Conservation (phyloP, 2,113 vertebrate genomes). For the Vanacampus margaritifer region DNA sequence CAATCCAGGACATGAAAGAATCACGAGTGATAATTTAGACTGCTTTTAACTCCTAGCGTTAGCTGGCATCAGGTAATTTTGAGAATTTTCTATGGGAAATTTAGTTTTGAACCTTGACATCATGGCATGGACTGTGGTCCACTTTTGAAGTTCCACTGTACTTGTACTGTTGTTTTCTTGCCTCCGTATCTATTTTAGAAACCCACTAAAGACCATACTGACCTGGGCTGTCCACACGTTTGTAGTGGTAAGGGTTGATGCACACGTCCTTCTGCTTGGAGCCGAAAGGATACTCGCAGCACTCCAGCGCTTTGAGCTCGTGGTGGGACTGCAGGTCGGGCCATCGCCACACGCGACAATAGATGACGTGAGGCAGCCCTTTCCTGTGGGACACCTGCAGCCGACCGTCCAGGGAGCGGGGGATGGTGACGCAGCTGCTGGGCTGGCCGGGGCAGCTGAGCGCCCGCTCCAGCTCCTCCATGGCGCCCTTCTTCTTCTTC, state of each 20-base stretch:
- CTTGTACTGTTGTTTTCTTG: no score
- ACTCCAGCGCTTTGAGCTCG: conserved; percentile 95
- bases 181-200: no score
- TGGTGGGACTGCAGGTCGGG: conserved; percentile 96
- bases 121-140: no score
- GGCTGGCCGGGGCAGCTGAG: conserved; percentile 92
- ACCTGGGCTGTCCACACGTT: conserved; percentile 96
- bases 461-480: conserved; percentile 94
- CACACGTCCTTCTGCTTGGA: conserved; percentile 98
- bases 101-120: no score
- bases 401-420: conserved; percentile 89
- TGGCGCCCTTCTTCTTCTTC: conserved; percentile 98
- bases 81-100: no score
- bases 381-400: conserved; percentile 96
- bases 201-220: conserved; percentile 37
- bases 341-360: conserved; percentile 97
- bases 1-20: no score
- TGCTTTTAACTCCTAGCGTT: no score
- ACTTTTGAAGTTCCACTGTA: no score
- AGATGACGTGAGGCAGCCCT: conserved; percentile 91
- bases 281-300: conserved; percentile 95
- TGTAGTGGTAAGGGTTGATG: conserved; percentile 98
- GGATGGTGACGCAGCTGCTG: conserved; percentile 95
- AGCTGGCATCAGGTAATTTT: no score
- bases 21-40: no score